Evolutionary conservation across 2,113 vertebrate genomes (phyloP), one percentile per base, ranked within the genome.

Genomic region (Pituophis catenifer): DNA sequence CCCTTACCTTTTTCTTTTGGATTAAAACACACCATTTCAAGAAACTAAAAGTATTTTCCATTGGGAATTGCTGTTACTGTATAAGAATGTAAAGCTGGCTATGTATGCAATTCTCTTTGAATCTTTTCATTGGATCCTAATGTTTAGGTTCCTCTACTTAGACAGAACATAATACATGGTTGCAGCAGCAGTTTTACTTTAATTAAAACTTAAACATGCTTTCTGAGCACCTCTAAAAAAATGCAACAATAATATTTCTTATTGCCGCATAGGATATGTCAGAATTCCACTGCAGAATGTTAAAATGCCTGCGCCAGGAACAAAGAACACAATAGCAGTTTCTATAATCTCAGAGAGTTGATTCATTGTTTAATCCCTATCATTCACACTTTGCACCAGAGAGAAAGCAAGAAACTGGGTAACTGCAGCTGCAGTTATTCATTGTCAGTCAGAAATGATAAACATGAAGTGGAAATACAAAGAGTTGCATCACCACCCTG

Each of bases 361-460:
- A 58, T 50, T 93, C 12, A 15, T 59, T 50, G 92, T 94, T 92
- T 89, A 81, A 81, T 15, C 91, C 26, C 13, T 62, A 53, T 81
- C 13, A 33, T 88, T 87, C 23, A 62, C 38, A 70, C 5, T 86
- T n/a, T 59, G 90, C 54, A 29, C 13, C 8, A 38, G 11, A 58
- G 24, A 88, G 50, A 87, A 87, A 58, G 24, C 6, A 88, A 19
- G 8, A 62, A 48, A 88, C 53, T 89, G 10, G 24, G 6, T 29
- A 70, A 75, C 38, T 89, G 52, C 5, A 88, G 52, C 90, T 52
- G 38, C 38, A 91, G 33, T 19, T 53, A 91, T 88, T 70, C 59
- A 57, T 23, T 44, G n/a, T 91, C 48, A 58, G 58, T 17, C 38
- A 91, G 53, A 44, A 65, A 65, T 17, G 48, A 65, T 26, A 86